Evolutionary conservation across 2,888 invertebrate genomes (phyloP).

Genomic region (Tenthredo scrophulariae): DNA sequence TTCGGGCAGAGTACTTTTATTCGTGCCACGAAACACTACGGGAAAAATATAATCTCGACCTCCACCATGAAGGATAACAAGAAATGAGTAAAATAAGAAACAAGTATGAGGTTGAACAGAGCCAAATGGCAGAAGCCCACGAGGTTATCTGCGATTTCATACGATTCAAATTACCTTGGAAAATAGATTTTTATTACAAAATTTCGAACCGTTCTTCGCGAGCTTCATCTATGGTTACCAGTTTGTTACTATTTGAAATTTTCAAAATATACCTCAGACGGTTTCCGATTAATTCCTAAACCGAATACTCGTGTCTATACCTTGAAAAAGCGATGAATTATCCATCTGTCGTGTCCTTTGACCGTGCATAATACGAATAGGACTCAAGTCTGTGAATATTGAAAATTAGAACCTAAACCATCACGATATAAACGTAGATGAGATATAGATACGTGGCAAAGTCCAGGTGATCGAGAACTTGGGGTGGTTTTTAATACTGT

Average conservation of each 20-base stretch:
- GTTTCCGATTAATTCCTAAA: background rate
- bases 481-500: conserved; percentile 14
- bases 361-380: background rate
- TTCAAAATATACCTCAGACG: background rate
- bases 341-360: background rate
- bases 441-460: background rate
- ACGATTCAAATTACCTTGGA: background rate
- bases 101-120: background rate
- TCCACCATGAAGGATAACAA: background rate
- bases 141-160: background rate
- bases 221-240: background rate
- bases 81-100: background rate
- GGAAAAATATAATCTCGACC: conserved; percentile 33
- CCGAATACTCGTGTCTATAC: background rate
- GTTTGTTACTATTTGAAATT: background rate
- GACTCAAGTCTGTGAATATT: background rate
- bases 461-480: background rate
- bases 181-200: background rate
- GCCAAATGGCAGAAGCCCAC: conserved; percentile 9
- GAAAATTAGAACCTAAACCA: background rate
- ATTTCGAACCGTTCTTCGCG: background rate
- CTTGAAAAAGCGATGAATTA: background rate
- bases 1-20: conserved; percentile 20
- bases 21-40: conserved; percentile 37
- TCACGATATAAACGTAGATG: background rate